Conservation (phyloP, 2,888 invertebrate species). For the Drosophila monieri region DNA sequence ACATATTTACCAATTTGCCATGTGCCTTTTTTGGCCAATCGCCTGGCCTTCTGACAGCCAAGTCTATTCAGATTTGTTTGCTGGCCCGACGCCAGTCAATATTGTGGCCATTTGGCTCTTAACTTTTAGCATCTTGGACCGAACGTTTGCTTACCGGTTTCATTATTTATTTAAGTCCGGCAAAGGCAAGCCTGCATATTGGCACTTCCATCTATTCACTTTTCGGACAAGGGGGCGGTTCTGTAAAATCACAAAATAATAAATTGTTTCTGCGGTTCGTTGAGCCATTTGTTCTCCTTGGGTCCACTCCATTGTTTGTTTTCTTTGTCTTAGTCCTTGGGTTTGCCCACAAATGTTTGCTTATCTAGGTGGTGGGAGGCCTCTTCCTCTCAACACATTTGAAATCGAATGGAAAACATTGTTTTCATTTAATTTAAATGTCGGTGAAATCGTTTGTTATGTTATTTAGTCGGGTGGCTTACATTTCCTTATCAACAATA, state of each 20-base stretch:
- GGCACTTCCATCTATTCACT: conserved; percentile 35
- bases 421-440: conserved; percentile 76
- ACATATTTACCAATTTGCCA: conserved; percentile 9
- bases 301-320: conserved; percentile 28
- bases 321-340: conserved; percentile 45
- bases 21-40: conserved; percentile 20
- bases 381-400: conserved; percentile 50
- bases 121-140: conserved; percentile 48
- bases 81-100: conserved; percentile 49
- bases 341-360: conserved; percentile 41
- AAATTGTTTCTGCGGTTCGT: conserved; percentile 71
- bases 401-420: conserved; percentile 57
- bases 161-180: conserved; percentile 76
- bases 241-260: conserved; percentile 68
- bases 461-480: conserved; percentile 7
- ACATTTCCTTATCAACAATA: conserved; percentile 4
- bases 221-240: background rate
- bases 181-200: conserved; percentile 71
- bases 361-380: conserved; percentile 35
- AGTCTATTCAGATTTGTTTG: conserved; percentile 50
- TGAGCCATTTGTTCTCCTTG: conserved; percentile 46
- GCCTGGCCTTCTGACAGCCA: conserved; percentile 30
- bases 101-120: conserved; percentile 43
- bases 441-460: conserved; percentile 32
- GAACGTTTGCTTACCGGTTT: conserved; percentile 61